Percentiles rank a stretch among this genome's conserved stretches.
phyloP scores from a whole-genome alignment of 2,888 invertebrate genomes.

The Hypena proboscidalis region DNA sequence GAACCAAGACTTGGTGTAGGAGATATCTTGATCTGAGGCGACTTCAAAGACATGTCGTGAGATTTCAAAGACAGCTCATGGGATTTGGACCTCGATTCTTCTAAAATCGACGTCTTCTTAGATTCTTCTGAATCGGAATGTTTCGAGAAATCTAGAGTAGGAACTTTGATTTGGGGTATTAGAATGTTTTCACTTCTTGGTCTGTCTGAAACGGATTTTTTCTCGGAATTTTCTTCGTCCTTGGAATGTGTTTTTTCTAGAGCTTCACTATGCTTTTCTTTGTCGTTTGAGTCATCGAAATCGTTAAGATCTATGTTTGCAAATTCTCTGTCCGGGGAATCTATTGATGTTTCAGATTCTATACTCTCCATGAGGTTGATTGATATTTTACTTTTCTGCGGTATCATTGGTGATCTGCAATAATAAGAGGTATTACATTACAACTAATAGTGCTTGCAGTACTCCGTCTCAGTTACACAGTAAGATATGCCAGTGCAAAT shows the following conservation, averaged over 20 bases:
- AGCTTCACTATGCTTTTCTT: conserved; percentile 58
- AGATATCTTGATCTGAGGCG: conserved; percentile 64
- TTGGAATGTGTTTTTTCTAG: conserved; percentile 55
- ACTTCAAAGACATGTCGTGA: conserved; percentile 48
- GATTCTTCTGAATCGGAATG: conserved; percentile 71
- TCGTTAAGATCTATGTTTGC: conserved; percentile 77
- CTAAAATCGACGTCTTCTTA: conserved; percentile 51
- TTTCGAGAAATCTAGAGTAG: conserved; percentile 67
- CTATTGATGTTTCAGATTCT: conserved; percentile 81
- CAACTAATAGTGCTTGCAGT: too few species aligned
- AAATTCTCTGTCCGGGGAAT: conserved; percentile 78
- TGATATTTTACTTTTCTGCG: conserved; percentile 78
- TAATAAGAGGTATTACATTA: too few species aligned
- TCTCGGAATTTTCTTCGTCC: conserved; percentile 60
- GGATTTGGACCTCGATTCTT: conserved; percentile 56
- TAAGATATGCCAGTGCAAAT: too few species aligned
- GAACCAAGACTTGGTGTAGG: conserved; percentile 65
- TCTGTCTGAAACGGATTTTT: conserved; percentile 56
- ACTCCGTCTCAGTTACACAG: too few species aligned
- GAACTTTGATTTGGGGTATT: conserved; percentile 75
- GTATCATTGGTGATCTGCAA: conserved; percentile 81
- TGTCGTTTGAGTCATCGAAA: conserved; percentile 67
- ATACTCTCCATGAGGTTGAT: conserved; percentile 83
- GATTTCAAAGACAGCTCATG: conserved; percentile 33
- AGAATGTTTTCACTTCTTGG: conserved; percentile 52